A percentile compares a stretch with the other conserved stretches of the same genome.
phyloP scores from a whole-genome alignment of 2,888 invertebrate species.

The Fabriciana adippe region DNA sequence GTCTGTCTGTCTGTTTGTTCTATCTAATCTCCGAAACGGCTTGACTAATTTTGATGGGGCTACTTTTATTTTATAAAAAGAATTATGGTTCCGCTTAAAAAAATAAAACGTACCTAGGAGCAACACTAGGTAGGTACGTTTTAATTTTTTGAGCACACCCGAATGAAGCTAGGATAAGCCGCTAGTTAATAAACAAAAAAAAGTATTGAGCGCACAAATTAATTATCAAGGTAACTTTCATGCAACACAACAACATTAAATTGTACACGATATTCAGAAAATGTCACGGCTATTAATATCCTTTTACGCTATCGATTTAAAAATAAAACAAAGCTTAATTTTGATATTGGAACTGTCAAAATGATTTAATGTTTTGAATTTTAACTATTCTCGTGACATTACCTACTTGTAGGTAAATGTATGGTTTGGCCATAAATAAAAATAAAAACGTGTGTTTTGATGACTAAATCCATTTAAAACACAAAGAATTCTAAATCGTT shows the following conservation, averaged over 20 bases:
- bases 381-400: not conserved
- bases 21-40: too few relatives aligned
- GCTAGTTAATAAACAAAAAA: too few relatives aligned
- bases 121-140: too few relatives aligned
- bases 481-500: constrained; percentile 9
- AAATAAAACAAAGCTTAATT: not conserved
- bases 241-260: constrained; percentile 9
- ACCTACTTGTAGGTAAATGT: not conserved
- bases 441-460: not conserved
- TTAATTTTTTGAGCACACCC: too few relatives aligned
- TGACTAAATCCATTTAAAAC: constrained; percentile 2
- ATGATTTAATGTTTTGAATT: not conserved
- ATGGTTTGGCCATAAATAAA: too few relatives aligned
- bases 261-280: constrained; percentile 12
- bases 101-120: too few relatives aligned
- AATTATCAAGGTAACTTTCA: constrained; percentile 7
- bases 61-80: too few relatives aligned
- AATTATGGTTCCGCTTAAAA: too few relatives aligned
- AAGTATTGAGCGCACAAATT: constrained; percentile 4
- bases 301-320: constrained; percentile 4
- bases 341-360: not conserved
- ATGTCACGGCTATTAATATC: constrained; percentile 23
- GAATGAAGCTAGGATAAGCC: too few relatives aligned
- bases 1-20: too few relatives aligned
- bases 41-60: too few relatives aligned